Conservation (phyloP, 2,888 invertebrate species). For the Diachrysia chrysitis region DNA sequence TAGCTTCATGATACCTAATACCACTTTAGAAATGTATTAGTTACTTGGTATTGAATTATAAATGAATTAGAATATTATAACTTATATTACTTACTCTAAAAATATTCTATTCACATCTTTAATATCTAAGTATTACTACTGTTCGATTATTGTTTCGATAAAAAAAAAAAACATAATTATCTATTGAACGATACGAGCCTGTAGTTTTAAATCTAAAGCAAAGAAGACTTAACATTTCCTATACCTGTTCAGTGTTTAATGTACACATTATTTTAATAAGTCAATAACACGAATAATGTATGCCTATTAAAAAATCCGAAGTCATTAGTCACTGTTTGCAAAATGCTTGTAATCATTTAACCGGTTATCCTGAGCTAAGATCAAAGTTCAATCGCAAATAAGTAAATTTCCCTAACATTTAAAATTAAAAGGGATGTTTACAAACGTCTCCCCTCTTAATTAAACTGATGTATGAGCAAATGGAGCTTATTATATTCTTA, state of each 20-base stretch:
- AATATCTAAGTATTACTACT: too few species aligned
- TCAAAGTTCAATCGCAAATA: slow-evolving; percentile 22
- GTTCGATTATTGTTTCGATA: too few species aligned
- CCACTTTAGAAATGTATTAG: background rate
- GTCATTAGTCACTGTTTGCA: slow-evolving; percentile 6
- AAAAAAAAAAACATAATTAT: too few species aligned
- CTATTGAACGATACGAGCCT: background rate
- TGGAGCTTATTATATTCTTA: slow-evolving; percentile 44
- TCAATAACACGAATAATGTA: background rate
- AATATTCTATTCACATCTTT: too few species aligned
- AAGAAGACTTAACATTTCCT: background rate
- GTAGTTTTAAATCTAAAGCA: background rate
- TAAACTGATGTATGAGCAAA: slow-evolving; percentile 39
- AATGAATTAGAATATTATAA: too few species aligned
- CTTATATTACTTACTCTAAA: too few species aligned
- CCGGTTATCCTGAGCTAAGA: slow-evolving; percentile 8
- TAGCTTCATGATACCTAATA: background rate
- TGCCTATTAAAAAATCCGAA: background rate
- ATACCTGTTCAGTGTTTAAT: background rate
- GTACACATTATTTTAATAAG: background rate
- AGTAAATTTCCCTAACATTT: slow-evolving; percentile 8
- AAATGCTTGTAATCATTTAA: slow-evolving; percentile 19
- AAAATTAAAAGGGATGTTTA: slow-evolving; percentile 21
- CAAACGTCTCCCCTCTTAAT: slow-evolving; percentile 32
- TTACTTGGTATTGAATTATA: background rate